Conservation (phyloP, 2,113 vertebrate species). For the Noctilio leporinus region DNA sequence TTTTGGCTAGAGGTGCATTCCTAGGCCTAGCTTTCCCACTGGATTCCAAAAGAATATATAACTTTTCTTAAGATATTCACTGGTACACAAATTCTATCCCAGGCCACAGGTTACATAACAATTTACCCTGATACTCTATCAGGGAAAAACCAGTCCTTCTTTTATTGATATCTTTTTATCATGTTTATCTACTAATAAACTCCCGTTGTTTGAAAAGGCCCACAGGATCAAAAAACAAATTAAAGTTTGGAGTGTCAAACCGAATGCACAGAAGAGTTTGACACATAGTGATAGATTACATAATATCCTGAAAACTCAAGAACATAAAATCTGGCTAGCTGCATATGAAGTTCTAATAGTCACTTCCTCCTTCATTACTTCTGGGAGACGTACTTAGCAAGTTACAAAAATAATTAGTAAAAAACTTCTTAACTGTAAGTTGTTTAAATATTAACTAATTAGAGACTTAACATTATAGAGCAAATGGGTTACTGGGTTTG, state of each 20-base stretch:
- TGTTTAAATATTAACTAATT: background rate
- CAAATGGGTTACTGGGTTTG: background rate
- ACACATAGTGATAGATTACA: background rate
- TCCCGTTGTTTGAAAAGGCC: background rate
- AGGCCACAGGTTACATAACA: background rate
- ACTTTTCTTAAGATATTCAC: background rate
- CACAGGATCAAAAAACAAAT: background rate
- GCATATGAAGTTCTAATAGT: background rate
- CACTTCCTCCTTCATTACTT: background rate
- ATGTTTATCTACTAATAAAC: background rate
- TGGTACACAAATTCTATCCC: background rate
- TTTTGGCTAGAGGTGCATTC: background rate
- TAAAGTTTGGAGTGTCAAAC: background rate
- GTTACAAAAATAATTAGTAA: conserved; percentile 15
- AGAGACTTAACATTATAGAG: background rate
- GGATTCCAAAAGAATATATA: background rate
- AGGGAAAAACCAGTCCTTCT: background rate
- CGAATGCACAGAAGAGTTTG: background rate
- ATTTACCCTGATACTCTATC: background rate
- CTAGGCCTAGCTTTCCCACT: background rate
- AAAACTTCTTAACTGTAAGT: background rate
- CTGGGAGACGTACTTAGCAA: background rate
- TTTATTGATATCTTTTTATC: background rate
- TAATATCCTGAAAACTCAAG: background rate
- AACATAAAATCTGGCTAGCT: background rate